Conservation (phyloP, 2,113 vertebrate species). For the Lates calcarifer region DNA sequence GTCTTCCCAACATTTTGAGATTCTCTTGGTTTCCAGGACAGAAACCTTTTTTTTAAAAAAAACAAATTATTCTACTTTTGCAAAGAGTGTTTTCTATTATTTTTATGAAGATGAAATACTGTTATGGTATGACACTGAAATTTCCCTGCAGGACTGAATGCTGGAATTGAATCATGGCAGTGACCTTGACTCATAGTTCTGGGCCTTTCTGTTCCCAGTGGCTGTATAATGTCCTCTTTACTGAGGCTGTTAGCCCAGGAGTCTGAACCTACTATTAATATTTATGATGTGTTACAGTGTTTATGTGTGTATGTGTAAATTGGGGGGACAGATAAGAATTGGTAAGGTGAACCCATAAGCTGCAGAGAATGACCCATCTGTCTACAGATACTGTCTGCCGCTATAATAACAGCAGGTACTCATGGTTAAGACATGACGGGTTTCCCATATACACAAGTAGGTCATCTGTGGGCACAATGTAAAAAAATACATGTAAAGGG, state of each 20-base stretch:
- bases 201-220: constrained; percentile 47
- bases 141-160: constrained; percentile 9
- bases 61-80: background rate
- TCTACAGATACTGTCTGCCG: constrained; percentile 18
- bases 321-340: constrained; percentile 11
- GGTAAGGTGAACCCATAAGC: constrained; percentile 29
- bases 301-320: constrained; percentile 37
- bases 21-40: background rate
- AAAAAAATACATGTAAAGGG: constrained; percentile 12
- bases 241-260: constrained; percentile 31
- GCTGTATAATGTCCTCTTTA: constrained; percentile 57
- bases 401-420: constrained; percentile 4
- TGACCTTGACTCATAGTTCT: constrained; percentile 66
- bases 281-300: constrained; percentile 42
- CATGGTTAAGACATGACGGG: constrained; percentile 4
- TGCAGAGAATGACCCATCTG: constrained; percentile 12
- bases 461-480: constrained; percentile 4
- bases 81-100: background rate
- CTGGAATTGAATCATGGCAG: constrained; percentile 21
- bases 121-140: constrained; percentile 12
- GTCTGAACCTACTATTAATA: constrained; percentile 58
- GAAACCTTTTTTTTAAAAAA: background rate
- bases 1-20: background rate
- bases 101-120: background rate
- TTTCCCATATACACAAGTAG: constrained; percentile 34